Evolutionary conservation across 1,140 invertebrate genomes (phyloP).

Genomic region (Heliothis subflexa): DNA sequence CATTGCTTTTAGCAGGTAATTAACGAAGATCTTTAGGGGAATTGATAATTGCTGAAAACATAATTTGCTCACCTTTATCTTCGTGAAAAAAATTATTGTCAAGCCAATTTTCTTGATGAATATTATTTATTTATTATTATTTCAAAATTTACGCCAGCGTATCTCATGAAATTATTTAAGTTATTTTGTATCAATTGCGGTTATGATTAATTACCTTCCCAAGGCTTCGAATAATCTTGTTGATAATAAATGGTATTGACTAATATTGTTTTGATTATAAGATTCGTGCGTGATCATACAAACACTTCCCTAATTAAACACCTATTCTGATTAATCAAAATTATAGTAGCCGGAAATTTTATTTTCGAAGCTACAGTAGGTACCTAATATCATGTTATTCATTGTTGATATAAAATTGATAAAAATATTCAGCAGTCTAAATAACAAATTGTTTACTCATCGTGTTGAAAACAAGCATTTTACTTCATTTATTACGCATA

Average conservation of each 20-base stretch:
- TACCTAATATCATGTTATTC: conserved; percentile 3
- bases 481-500: conserved; percentile 19
- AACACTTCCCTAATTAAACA: conserved; percentile 42
- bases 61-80: background rate
- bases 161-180: conserved; percentile 19
- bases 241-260: conserved; percentile 51
- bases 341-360: conserved; percentile 12
- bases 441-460: conserved; percentile 9
- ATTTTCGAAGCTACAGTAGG: background rate
- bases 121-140: background rate
- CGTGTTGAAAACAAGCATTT: background rate
- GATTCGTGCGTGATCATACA: conserved; percentile 36
- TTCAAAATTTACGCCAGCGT: background rate
- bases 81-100: background rate
- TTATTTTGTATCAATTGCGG: conserved; percentile 47
- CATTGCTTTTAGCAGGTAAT: conserved; percentile 41
- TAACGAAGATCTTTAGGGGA: conserved; percentile 15
- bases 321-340: conserved; percentile 5
- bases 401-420: conserved; percentile 15
- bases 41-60: conserved; percentile 7
- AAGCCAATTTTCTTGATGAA: background rate
- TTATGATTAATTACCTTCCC: conserved; percentile 52
- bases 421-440: conserved; percentile 2
- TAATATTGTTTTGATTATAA: conserved; percentile 49
- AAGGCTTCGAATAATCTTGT: conserved; percentile 48